phyloP scores from a whole-genome alignment of 2,113 vertebrate genomes.

The Grantiella picta region DNA sequence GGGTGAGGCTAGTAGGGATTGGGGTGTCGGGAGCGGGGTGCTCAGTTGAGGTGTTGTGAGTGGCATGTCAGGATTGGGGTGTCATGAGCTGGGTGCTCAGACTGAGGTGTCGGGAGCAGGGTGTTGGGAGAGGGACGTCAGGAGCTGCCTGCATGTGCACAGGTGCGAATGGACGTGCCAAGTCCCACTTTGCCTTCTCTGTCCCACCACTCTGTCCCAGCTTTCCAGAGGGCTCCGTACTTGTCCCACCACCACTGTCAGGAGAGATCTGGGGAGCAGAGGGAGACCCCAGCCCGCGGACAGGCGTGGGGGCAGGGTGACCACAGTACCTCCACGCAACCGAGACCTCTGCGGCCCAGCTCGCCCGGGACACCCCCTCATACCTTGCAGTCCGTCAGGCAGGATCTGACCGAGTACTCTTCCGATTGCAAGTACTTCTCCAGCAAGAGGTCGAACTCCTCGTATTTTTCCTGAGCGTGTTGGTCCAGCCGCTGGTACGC shows the following conservation, averaged over 20 bases:
- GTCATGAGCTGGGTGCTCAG: neutral
- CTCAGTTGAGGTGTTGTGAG: neutral
- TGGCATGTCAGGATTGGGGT: accelerated
- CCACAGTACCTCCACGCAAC: accelerated
- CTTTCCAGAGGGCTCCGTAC: neutral
- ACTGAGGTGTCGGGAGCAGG: neutral
- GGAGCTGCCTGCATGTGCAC: accelerated
- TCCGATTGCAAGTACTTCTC: constrained; percentile 84
- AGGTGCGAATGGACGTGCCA: neutral
- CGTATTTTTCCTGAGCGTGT: constrained; percentile 91
- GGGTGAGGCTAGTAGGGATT: accelerated
- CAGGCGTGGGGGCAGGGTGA: accelerated
- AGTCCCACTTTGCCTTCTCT: neutral
- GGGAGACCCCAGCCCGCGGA: accelerated
- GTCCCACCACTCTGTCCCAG: neutral
- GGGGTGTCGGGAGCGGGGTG: neutral
- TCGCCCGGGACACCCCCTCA: neutral
- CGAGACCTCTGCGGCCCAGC: accelerated
- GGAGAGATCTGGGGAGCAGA: neutral
- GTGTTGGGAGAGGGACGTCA: accelerated
- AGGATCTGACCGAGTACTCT: constrained; percentile 85
- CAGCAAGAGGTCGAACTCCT: constrained; percentile 85
- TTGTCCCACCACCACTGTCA: neutral
- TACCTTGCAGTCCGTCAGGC: constrained; percentile 83
- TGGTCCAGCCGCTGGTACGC: constrained; percentile 84